A percentile compares a stretch with the other conserved stretches of the same genome.
Evolutionary conservation across 2,888 invertebrate genomes (phyloP).

Genomic region (Pseudanteris insignis): DNA sequence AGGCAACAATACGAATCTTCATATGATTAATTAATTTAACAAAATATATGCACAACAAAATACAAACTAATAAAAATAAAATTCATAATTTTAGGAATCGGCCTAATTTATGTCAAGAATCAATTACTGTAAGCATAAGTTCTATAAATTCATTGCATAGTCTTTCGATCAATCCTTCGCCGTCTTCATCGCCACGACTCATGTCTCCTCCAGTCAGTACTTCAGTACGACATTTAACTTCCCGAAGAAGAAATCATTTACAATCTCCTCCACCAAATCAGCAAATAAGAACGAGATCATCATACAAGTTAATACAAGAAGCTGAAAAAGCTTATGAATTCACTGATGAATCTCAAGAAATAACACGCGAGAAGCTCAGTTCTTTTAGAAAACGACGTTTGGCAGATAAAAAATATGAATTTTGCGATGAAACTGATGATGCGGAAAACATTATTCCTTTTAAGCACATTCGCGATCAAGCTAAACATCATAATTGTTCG

Average conservation of each 20-base stretch:
- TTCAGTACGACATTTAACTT: conserved; percentile 55
- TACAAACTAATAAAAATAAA: too few relatives aligned
- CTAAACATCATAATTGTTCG: conserved; percentile 56
- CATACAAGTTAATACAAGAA: conserved; percentile 61
- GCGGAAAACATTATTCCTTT: conserved; percentile 72
- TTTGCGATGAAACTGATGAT: conserved; percentile 78
- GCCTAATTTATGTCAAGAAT: conserved; percentile 14
- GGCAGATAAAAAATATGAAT: conserved; percentile 92
- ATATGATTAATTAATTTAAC: too few relatives aligned
- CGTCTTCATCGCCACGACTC: conserved; percentile 59
- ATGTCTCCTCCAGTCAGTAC: conserved; percentile 62
- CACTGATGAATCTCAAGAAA: conserved; percentile 79
- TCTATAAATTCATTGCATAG: conserved; percentile 60
- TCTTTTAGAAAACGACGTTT: conserved; percentile 84
- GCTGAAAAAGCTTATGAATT: conserved; percentile 86
- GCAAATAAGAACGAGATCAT: conserved; percentile 57
- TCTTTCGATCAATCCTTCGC: conserved; percentile 59
- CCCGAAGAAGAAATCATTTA: conserved; percentile 57
- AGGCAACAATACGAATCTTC: too few relatives aligned
- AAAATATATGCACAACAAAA: too few relatives aligned
- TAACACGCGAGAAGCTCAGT: conserved; percentile 85
- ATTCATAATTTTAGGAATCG: conserved; percentile 14
- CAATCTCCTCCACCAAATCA: conserved; percentile 58
- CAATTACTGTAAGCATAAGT: conserved; percentile 49
- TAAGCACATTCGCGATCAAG: conserved; percentile 63